These are phyloP conservation scores for Sebastiscus tertius DNA, from an alignment of 2,797 vertebrate genomes.

Conservation along the genomic window DNA sequence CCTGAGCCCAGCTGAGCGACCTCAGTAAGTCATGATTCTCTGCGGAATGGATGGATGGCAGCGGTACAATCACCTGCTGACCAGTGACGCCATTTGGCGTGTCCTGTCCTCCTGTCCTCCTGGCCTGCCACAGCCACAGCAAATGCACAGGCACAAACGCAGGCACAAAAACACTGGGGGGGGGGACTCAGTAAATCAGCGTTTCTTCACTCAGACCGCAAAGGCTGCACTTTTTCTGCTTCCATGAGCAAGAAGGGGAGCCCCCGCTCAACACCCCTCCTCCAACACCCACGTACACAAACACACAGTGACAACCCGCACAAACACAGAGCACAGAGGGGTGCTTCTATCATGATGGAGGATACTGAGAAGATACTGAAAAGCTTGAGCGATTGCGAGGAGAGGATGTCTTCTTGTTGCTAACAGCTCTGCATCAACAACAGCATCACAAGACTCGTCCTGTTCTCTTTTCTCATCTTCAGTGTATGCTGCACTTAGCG, in stretches of 20 bases:
- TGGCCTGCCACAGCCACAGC: background rate
- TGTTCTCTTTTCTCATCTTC: background rate
- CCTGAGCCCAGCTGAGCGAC: background rate
- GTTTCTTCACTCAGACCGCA: constrained; percentile 18
- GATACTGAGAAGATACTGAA: background rate
- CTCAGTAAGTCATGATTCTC: background rate
- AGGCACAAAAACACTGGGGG: background rate
- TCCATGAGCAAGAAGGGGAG: constrained; percentile 38
- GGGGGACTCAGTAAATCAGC: constrained; percentile 21
- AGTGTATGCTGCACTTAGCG: background rate
- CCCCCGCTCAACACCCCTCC: background rate
- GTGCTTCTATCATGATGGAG: constrained; percentile 3
- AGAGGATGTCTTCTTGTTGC: background rate
- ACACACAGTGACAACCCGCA: background rate
- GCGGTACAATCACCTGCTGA: constrained; percentile 9
- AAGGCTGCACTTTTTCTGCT: constrained; percentile 60
- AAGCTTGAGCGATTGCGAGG: background rate
- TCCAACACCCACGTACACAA: background rate
- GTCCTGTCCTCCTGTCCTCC: background rate
- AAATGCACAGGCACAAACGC: background rate
- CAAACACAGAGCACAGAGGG: background rate
- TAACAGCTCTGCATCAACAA: background rate
- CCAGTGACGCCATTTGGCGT: constrained; percentile 26
- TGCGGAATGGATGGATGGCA: constrained; percentile 4
- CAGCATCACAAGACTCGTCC: background rate